phyloP scores from a whole-genome alignment of 2,113 vertebrate species.

The Microcebus tavaratra region DNA sequence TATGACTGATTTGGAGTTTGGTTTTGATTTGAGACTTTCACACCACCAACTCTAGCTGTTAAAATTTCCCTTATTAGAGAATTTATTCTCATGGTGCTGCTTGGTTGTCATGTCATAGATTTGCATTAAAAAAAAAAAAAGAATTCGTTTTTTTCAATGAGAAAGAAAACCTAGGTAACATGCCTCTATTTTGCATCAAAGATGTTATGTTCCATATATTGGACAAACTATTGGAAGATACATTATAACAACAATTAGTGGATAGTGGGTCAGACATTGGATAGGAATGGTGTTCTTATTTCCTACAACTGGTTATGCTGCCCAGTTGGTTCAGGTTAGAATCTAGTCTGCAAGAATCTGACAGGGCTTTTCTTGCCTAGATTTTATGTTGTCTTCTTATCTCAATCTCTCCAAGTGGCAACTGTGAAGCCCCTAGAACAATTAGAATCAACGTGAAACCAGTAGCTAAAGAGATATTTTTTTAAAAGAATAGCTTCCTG shows the following conservation, averaged over 20 bases:
- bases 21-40: constrained; percentile 66
- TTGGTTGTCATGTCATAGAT: constrained; percentile 50
- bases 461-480: background rate
- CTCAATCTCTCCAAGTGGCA: background rate
- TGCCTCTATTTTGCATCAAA: constrained; percentile 43
- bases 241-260: background rate
- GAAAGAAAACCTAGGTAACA: constrained; percentile 35
- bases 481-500: background rate
- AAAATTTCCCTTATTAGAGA: constrained; percentile 54
- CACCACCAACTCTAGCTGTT: constrained; percentile 51
- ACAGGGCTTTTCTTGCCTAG: background rate
- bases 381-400: background rate
- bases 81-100: constrained; percentile 59
- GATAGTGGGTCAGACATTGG: background rate
- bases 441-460: background rate
- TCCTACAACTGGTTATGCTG: background rate
- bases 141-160: constrained; percentile 70
- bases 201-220: background rate
- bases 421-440: background rate
- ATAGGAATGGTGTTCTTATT: background rate
- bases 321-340: background rate
- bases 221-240: background rate
- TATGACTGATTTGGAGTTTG: constrained; percentile 48
- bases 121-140: constrained; percentile 66
- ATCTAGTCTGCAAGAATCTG: background rate